Evolutionary conservation across 2,888 invertebrate species (phyloP), one percentile per base, ranked within the genome.

Genomic region (Graphium colonna): DNA sequence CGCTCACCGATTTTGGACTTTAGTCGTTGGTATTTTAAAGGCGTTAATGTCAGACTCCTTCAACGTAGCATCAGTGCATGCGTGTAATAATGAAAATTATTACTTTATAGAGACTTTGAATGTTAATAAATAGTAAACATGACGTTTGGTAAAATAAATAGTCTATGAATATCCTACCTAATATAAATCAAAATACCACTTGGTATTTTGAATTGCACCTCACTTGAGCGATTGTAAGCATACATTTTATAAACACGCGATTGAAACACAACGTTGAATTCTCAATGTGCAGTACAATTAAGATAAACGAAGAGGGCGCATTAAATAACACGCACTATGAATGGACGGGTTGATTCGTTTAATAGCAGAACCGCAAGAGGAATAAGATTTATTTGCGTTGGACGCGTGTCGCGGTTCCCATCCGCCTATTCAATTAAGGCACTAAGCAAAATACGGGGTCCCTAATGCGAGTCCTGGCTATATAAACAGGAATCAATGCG

Each of bases 361-460:
- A 75, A 78, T 68, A 72, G 64, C 65, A 63, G 65, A 71, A 71
- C 67, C 67, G 82, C 78, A 79, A 75, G 74, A 77, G 75, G 73
- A 75, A 75, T 70, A n/a, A 68, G 68, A 73, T 85, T 82, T 81
- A 83, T 81, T 78, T 75, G 72, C 79, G 75, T 61, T 65, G 73
- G 82, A 77, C 87, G 83, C 82, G 86, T 85, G 88, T 70, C 78
- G 67, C 61, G 65, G 68, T 76, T 77, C 78, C 78, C 81, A 76
- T 71, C 77, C 82, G 83, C 84, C 85, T 80, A 83, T 88, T 88
- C 85, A 88, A 89, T 88, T 87, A 87, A 57, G 71, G 65, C 72
- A 71, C 71, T 72, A 75, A 79, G 75, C 82, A 68, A 80, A 78
- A 84, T 81, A 76, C 69, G 69, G 78, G 79, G 73, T 74, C 80